phyloP scores from a whole-genome alignment of 2,888 invertebrate species.

The Tricholauxania praeusta region DNA sequence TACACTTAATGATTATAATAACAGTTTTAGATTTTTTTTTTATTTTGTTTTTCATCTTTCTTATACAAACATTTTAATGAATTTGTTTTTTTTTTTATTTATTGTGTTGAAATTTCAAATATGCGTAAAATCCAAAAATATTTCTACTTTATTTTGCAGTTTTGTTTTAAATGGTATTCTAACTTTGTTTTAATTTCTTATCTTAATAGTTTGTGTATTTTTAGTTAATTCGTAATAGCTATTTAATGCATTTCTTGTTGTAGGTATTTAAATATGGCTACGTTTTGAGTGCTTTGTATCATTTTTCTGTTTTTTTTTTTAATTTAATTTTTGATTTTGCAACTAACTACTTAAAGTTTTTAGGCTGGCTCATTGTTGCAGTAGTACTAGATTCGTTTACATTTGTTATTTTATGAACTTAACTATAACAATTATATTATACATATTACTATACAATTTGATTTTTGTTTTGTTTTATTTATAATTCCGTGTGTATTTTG shows the following conservation, averaged over 20 bases:
- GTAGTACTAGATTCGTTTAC: slow-evolving; percentile 27
- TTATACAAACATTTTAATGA: not conserved
- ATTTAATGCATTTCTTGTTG: slow-evolving; percentile 9
- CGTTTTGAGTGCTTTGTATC: slow-evolving; percentile 14
- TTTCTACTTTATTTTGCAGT: slow-evolving; percentile 2
- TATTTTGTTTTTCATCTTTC: not conserved
- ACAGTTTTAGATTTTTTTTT: slow-evolving; percentile 20
- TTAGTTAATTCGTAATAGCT: not conserved
- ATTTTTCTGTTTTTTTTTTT: too few relatives aligned
- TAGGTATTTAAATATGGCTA: slow-evolving; percentile 32
- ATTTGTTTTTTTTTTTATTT: not conserved
- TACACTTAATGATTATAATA: slow-evolving; percentile 21
- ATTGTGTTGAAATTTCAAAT: not conserved
- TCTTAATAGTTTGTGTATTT: slow-evolving; percentile 10
- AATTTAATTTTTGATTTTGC: too few relatives aligned
- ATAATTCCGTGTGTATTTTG: too few relatives aligned
- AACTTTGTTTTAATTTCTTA: not conserved
- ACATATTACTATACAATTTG: too few relatives aligned
- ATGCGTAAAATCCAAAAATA: slow-evolving; percentile 11
- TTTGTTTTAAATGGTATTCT: too few relatives aligned
- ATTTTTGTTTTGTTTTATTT: too few relatives aligned
- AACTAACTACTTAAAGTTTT: too few relatives aligned
- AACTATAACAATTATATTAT: too few relatives aligned
- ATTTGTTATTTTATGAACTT: not conserved
- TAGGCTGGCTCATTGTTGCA: not conserved